phyloP scores from a whole-genome alignment of 2,797 vertebrate genomes.

The Amphiprion clarkii region DNA sequence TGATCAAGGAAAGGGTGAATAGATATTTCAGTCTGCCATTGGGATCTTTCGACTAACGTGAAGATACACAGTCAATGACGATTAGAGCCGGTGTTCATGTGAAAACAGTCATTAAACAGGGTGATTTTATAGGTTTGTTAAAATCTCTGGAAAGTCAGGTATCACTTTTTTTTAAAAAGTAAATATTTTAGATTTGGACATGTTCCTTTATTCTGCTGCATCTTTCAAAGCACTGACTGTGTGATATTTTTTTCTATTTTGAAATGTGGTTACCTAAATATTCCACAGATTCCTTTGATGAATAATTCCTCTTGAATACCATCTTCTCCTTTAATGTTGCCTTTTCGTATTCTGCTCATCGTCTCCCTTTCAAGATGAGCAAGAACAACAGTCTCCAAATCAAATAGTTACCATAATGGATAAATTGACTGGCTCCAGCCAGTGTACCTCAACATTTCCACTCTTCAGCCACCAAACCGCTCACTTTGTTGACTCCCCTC shows the following conservation, averaged over 20 bases:
- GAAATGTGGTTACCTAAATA: slow-evolving; percentile 61
- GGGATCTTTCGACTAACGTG: too few species aligned
- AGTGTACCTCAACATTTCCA: slow-evolving; percentile 27
- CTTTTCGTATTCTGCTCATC: slow-evolving; percentile 57
- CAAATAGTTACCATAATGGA: slow-evolving; percentile 46
- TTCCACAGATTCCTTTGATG: slow-evolving; percentile 70
- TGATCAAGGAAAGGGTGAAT: too few species aligned
- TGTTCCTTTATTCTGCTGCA: slow-evolving; percentile 23
- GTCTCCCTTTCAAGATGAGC: slow-evolving; percentile 64
- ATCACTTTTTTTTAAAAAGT: not conserved
- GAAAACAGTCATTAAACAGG: not conserved
- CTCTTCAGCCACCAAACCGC: slow-evolving; percentile 31
- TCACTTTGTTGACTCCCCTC: slow-evolving; percentile 55
- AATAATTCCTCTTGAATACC: slow-evolving; percentile 75
- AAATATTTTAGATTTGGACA: slow-evolving; percentile 25
- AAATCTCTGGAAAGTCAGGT: not conserved
- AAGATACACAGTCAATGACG: too few species aligned
- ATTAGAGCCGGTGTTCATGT: too few species aligned
- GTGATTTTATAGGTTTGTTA: not conserved
- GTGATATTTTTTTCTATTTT: slow-evolving; percentile 17
- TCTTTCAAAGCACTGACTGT: slow-evolving; percentile 11
- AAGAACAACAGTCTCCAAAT: slow-evolving; percentile 62
- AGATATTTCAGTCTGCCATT: too few species aligned
- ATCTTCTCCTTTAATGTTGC: slow-evolving; percentile 64
- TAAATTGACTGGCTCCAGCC: slow-evolving; percentile 37